Base-by-base conservation (phyloP, 2,888 invertebrate genomes). In the Ectropis crepuscularia region DNA sequence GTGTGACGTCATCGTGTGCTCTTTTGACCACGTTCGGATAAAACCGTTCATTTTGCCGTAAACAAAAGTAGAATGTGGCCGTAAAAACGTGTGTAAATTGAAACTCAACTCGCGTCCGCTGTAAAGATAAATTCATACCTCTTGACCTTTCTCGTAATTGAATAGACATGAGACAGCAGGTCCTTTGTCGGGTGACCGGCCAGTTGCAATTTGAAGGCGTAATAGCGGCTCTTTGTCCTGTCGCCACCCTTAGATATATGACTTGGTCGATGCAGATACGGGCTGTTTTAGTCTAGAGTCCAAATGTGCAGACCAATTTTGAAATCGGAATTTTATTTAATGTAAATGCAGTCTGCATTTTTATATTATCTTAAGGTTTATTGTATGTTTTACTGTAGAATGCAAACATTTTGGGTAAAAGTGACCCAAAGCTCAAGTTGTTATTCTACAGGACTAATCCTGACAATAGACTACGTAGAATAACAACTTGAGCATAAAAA, bases 101-200 rank as follows among this genome's bases (percentile, higher is more conserved):
- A 65, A 70, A 70, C 61, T 62, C 63, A 62, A 53, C 49, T 51
- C 39, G 38, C 57, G 64, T 11, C 48, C 46, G 12, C 53, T 66
- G 58, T 68, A 62, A 63, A 73, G 67, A 74, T 71, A 72, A 70
- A 73, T 65, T 71, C 72, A 74, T 73, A 75, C 77, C 71, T 74
- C 71, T 78, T 81, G 82, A 83, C 84, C 85, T 82, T 78, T 81
- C 71, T 72, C 73, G 79, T 86, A 88, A 87, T 87, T 86, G 85
- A 84, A 86, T 81, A 82, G 82, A 82, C 81, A 81, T 86, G 86
- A 87, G 78, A 83, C 82, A 81, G 82, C 84, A 82, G 74, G 76
- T 80, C 79, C 79, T 87, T 86, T 87, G 82, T 85, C 69, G 75
- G 74, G 74, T 38, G 41, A 36, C 55, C 53, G 57, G 57, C 46